A percentile compares a stretch with the other conserved stretches of the same genome.
Evolutionary conservation across 2,888 invertebrate genomes (phyloP).

Genomic region (Drosophila stalkeri): DNA sequence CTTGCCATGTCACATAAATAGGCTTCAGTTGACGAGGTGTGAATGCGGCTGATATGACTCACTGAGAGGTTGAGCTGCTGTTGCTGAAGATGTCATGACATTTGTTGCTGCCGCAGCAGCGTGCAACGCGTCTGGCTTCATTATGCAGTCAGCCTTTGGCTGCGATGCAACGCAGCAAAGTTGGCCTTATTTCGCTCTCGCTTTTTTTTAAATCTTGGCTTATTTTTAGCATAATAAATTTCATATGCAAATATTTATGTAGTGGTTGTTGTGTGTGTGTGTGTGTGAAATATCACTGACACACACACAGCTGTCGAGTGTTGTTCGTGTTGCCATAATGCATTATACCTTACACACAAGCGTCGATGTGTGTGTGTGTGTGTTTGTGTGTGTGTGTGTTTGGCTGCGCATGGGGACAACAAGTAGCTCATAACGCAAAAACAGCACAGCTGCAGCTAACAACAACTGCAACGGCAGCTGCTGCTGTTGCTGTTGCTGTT

Average conservation of each 20-base stretch:
- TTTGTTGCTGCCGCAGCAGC: slow-evolving; percentile 53
- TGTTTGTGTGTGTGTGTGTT: slow-evolving; percentile 13
- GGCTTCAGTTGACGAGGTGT: slow-evolving; percentile 67
- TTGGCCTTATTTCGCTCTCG: slow-evolving; percentile 71
- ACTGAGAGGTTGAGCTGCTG: not conserved
- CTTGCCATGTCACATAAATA: slow-evolving; percentile 62
- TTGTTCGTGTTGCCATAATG: slow-evolving; percentile 75
- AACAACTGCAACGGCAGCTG: slow-evolving; percentile 42
- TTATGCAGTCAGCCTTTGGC: slow-evolving; percentile 61
- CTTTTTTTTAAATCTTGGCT: slow-evolving; percentile 83
- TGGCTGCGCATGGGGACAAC: slow-evolving; percentile 64
- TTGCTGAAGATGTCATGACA: slow-evolving; percentile 71
- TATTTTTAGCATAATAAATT: slow-evolving; percentile 84
- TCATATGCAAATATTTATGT: slow-evolving; percentile 83
- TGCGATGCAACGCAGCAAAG: slow-evolving; percentile 42
- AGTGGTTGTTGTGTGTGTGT: slow-evolving; percentile 30
- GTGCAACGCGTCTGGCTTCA: slow-evolving; percentile 48
- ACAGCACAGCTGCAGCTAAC: slow-evolving; percentile 54
- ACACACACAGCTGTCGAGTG: slow-evolving; percentile 59
- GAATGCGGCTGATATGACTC: slow-evolving; percentile 52
- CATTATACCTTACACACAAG: slow-evolving; percentile 67
- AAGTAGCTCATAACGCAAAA: slow-evolving; percentile 78
- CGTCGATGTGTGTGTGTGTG: slow-evolving; percentile 7
- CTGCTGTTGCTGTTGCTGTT: slow-evolving; percentile 2
- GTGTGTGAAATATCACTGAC: slow-evolving; percentile 40